These are phyloP conservation scores for Chromoteleia sp. DNA, from an alignment of 2,888 invertebrate genomes.

Conservation along the genomic window DNA sequence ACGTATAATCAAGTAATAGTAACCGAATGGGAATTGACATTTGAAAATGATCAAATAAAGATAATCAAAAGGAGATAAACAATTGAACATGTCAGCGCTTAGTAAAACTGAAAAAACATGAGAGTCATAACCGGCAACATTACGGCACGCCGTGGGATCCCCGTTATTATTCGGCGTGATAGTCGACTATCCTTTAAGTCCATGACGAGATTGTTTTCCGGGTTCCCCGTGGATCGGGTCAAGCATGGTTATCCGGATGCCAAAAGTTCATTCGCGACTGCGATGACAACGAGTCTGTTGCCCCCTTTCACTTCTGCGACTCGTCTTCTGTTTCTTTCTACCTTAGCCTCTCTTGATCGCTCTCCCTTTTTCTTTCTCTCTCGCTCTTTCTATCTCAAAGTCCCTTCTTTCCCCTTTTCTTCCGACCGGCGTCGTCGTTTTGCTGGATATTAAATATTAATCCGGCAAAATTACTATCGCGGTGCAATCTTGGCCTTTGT, in stretches of 20 bases:
- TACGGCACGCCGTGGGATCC: constrained; percentile 11
- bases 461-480: constrained; percentile 83
- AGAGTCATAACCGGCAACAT: constrained; percentile 1
- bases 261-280: constrained; percentile 72
- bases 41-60: not conserved
- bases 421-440: constrained; percentile 68
- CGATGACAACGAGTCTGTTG: constrained; percentile 51
- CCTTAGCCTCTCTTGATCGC: too few species aligned
- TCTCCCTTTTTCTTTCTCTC: constrained; percentile 45
- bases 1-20: too few species aligned
- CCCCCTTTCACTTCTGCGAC: constrained; percentile 29
- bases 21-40: not conserved
- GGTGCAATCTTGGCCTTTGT: constrained; percentile 75
- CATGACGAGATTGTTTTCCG: constrained; percentile 73
- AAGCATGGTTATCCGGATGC: constrained; percentile 71
- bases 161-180: constrained; percentile 49
- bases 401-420: constrained; percentile 2
- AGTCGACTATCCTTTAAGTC: constrained; percentile 49
- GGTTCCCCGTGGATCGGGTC: constrained; percentile 64
- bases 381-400: not conserved
- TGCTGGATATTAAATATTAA: constrained; percentile 84
- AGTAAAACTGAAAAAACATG: not conserved
- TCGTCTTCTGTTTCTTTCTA: too few species aligned
- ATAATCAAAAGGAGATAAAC: constrained; percentile 1
- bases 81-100: not conserved